phyloP scores from a whole-genome alignment of 2,888 invertebrate species.

The Saturnia pavonia region DNA sequence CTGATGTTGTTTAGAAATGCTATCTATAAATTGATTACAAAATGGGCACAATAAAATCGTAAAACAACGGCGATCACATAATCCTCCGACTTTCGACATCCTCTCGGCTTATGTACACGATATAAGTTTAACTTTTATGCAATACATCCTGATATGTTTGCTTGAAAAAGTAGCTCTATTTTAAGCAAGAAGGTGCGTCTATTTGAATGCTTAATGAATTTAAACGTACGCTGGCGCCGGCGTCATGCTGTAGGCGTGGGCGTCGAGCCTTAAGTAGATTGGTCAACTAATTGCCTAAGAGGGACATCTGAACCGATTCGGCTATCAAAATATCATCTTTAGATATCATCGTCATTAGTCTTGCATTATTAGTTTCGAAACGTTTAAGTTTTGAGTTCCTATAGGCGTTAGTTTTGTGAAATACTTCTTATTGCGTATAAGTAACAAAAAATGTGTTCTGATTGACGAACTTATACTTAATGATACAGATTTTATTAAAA shows the following conservation, averaged over 20 bases:
- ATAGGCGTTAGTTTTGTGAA: background rate
- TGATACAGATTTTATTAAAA: background rate
- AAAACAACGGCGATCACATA: no score
- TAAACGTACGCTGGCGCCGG: background rate
- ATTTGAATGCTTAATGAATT: constrained; percentile 1
- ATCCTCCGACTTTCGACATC: no score
- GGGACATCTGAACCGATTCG: background rate
- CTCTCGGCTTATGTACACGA: no score
- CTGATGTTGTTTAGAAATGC: no score
- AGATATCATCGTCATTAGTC: background rate
- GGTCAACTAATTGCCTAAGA: constrained; percentile 5
- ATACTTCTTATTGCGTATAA: background rate
- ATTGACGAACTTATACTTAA: background rate
- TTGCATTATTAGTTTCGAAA: background rate
- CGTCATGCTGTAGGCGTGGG: background rate
- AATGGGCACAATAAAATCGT: no score
- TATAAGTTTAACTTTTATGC: no score
- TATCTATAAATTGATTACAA: no score
- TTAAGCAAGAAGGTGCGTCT: background rate
- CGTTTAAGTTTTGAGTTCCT: background rate
- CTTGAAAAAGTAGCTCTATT: background rate
- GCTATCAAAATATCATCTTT: constrained; percentile 13
- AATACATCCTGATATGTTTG: no score
- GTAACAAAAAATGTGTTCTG: background rate
- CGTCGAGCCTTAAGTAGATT: background rate